These are phyloP conservation scores for Prolemur simus DNA, from an alignment of 2,113 vertebrate genomes.

Conservation along the genomic window DNA sequence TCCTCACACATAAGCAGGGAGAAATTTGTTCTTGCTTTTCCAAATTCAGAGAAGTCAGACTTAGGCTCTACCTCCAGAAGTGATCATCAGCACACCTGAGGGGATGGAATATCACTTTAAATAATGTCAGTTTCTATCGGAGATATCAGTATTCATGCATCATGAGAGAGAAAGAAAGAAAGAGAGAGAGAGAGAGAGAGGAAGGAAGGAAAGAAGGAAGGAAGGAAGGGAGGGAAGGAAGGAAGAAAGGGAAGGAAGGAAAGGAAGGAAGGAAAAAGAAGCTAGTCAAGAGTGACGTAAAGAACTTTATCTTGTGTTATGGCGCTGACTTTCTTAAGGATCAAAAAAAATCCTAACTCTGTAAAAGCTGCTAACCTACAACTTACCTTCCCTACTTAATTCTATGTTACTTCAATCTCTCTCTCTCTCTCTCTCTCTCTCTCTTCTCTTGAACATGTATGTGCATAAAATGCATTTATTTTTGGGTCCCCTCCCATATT, in stretches of 20 bases:
- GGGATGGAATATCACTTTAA: not conserved
- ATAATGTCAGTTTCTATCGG: not conserved
- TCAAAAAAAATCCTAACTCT: not conserved
- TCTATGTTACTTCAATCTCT: not conserved
- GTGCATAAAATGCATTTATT: not conserved
- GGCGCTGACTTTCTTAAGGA: not conserved
- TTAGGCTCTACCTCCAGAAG: not conserved
- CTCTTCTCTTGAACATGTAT: not conserved
- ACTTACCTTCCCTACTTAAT: not conserved
- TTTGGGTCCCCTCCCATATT: not conserved
- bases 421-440: not conserved
- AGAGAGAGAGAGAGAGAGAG: not conserved
- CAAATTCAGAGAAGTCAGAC: not conserved
- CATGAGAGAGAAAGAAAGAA: not conserved
- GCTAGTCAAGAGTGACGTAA: not conserved
- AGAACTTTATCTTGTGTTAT: not conserved
- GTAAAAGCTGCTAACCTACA: not conserved
- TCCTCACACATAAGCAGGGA: not conserved
- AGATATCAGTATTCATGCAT: not conserved
- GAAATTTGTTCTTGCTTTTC: not conserved
- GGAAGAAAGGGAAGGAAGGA: accelerated
- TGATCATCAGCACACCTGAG: not conserved
- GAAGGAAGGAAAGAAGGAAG: not conserved
- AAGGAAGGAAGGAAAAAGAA: not conserved
- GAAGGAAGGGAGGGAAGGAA: accelerated